A percentile compares a stretch with the other conserved stretches of the same genome.
Evolutionary conservation across 2,888 invertebrate species (phyloP).

Genomic region (Acleris holmiana): DNA sequence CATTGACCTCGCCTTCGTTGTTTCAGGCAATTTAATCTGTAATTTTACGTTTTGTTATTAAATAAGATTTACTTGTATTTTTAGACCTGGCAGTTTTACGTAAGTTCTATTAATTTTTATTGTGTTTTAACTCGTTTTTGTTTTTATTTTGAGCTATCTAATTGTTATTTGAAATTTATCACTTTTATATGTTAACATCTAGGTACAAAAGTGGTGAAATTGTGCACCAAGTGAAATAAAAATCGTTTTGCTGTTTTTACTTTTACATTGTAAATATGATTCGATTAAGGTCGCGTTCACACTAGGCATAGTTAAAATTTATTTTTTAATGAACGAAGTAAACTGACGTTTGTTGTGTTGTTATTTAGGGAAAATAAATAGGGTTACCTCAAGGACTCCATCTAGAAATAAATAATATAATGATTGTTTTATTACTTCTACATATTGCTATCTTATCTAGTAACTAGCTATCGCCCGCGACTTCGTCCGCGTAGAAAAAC

Average conservation of each 20-base stretch:
- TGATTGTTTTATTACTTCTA: no score
- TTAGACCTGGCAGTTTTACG: constrained; percentile 61
- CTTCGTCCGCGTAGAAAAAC: no score
- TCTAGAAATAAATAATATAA: no score
- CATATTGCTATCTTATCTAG: no score
- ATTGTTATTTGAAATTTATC: neutral
- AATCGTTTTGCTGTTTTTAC: neutral
- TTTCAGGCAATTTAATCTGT: neutral
- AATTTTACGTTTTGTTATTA: neutral
- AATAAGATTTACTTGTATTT: constrained; percentile 42
- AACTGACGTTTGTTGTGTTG: no score
- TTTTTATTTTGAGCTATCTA: constrained; percentile 8
- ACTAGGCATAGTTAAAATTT: no score
- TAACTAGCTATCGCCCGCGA: no score
- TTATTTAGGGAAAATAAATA: neutral
- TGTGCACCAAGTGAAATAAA: no score
- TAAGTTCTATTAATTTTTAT: constrained; percentile 49
- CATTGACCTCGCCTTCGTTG: no score
- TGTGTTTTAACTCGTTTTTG: constrained; percentile 32
- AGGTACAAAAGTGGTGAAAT: no score
- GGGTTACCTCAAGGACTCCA: no score
- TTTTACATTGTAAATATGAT: neutral
- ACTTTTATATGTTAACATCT: neutral
- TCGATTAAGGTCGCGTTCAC: neutral
- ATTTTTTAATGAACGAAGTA: no score